Percentiles rank a stretch among this genome's conserved stretches.
Evolutionary conservation across 2,888 invertebrate species (phyloP).

Genomic region (Cantharis lateralis): DNA sequence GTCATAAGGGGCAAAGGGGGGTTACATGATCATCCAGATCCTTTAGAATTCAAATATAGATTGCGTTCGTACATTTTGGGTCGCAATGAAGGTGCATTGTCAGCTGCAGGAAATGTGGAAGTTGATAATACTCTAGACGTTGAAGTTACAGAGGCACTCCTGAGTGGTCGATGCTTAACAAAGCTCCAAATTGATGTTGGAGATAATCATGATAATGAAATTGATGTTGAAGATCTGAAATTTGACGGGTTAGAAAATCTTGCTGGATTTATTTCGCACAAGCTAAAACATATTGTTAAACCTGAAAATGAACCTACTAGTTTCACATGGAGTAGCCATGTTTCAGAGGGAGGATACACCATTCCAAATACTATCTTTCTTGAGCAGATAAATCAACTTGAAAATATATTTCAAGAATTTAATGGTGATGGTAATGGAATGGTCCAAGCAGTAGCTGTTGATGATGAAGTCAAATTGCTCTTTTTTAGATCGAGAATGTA

Average conservation of each 20-base stretch:
- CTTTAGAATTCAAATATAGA: conserved; percentile 5
- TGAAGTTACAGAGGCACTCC: not conserved
- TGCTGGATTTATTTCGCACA: not conserved
- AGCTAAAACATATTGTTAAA: not conserved
- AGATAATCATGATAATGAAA: not conserved
- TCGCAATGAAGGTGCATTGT: conserved; percentile 17
- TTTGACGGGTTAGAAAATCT: not conserved
- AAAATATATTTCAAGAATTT: conserved; percentile 6
- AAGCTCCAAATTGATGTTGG: not conserved
- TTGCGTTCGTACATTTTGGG: conserved; percentile 13
- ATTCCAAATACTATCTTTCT: conserved; percentile 8
- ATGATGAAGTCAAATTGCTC: conserved; percentile 4
- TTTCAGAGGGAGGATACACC: conserved; percentile 5
- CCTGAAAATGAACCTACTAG: not conserved
- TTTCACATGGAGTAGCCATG: conserved; percentile 16
- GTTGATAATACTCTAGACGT: not conserved
- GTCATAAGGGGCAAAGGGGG: not conserved
- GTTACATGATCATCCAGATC: conserved; percentile 4
- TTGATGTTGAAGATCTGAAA: not conserved
- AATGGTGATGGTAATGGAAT: too few relatives aligned
- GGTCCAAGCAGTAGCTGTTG: not conserved
- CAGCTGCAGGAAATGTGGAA: conserved; percentile 6
- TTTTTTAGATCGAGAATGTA: conserved; percentile 17
- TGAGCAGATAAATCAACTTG: conserved; percentile 1
- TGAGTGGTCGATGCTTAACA: not conserved